Conservation (phyloP, 1,140 invertebrate species). For the Colletes gigas region DNA sequence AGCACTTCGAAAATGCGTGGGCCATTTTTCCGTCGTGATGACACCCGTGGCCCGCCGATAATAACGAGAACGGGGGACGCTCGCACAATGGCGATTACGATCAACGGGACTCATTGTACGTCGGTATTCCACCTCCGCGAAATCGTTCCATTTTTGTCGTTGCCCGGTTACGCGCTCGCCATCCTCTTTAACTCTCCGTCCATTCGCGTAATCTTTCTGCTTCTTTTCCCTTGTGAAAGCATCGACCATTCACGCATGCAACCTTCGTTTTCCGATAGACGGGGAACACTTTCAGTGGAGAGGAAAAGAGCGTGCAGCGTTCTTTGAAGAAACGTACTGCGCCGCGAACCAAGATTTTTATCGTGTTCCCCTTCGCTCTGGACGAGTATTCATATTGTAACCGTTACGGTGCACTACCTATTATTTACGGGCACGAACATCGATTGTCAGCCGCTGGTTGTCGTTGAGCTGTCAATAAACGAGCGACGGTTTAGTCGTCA, state of each 20-base stretch:
- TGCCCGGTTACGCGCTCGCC: conserved; percentile 38
- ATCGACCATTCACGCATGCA: conserved; percentile 27
- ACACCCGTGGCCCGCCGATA: conserved; percentile 42
- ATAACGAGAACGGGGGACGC: conserved; percentile 50
- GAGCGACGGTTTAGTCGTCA: no score
- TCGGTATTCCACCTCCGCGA: conserved; percentile 40
- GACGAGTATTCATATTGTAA: neutral
- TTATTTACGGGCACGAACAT: neutral
- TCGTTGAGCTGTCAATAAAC: neutral
- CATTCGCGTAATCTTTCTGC: conserved; percentile 25
- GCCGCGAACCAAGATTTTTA: neutral
- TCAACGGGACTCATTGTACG: conserved; percentile 59
- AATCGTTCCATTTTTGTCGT: conserved; percentile 59
- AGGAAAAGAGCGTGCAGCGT: neutral
- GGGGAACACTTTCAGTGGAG: neutral
- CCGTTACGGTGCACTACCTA: neutral
- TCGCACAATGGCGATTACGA: conserved; percentile 66
- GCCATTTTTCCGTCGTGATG: conserved; percentile 60
- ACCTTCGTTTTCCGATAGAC: conserved; percentile 13
- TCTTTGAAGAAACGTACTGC: neutral
- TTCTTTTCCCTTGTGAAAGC: conserved; percentile 28
- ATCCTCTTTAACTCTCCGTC: conserved; percentile 39
- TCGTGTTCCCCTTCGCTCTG: neutral
- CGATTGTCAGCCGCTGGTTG: neutral
- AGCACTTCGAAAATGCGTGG: conserved; percentile 62